A percentile compares a stretch with the other conserved stretches of the same genome.
phyloP scores from a whole-genome alignment of 2,797 vertebrate species.

The Brotula barbata region DNA sequence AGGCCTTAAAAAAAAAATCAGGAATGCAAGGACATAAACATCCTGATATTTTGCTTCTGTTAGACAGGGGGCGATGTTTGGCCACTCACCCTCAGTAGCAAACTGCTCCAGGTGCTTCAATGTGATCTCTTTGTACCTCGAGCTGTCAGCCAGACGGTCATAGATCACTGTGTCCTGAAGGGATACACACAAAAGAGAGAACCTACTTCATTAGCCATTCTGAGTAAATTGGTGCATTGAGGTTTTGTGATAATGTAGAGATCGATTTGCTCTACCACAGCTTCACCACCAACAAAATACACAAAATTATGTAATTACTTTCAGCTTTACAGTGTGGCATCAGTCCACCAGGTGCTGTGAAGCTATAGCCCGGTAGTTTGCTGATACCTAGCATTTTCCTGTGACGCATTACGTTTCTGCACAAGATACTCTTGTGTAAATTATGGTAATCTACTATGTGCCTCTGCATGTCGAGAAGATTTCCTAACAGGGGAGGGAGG shows the following conservation, averaged over 20 bases:
- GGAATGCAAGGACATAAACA: background rate
- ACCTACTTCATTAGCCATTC: conserved; percentile 14
- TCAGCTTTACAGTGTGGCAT: too few species aligned
- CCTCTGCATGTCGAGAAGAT: conserved; percentile 29
- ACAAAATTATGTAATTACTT: background rate
- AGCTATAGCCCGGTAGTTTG: background rate
- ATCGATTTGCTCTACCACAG: background rate
- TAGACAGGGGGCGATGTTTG: conserved; percentile 60
- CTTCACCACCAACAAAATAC: background rate
- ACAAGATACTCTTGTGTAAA: conserved; percentile 21
- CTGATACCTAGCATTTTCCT: background rate
- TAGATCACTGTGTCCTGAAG: conserved; percentile 97
- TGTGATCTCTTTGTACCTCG: conserved; percentile 97
- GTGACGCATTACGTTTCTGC: conserved; percentile 8
- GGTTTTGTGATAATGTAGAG: background rate
- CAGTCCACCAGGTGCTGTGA: background rate
- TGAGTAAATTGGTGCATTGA: background rate
- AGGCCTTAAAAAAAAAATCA: background rate
- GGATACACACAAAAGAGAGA: conserved; percentile 52
- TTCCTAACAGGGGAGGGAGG: conserved; percentile 36
- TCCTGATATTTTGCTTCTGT: conserved; percentile 14
- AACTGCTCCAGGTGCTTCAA: conserved; percentile 98
- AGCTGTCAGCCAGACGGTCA: conserved; percentile 94
- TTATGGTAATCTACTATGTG: conserved; percentile 19
- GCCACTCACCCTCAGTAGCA: conserved; percentile 92